Evolutionary conservation across 2,113 vertebrate species (phyloP), one percentile per base, ranked within the genome.

Genomic region (Phyllostomus hastatus): DNA sequence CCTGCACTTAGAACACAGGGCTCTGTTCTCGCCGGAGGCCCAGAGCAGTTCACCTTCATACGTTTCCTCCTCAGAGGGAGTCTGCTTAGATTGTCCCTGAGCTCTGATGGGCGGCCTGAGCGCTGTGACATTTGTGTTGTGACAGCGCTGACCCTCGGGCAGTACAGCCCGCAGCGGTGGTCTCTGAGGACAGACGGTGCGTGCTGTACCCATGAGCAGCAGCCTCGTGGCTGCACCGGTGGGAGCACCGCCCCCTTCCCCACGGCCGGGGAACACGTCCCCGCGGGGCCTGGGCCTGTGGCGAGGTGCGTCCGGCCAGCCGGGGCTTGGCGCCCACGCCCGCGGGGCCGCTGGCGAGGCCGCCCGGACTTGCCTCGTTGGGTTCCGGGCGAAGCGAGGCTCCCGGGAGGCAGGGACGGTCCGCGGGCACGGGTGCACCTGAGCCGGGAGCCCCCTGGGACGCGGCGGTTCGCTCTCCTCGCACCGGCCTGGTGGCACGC

Each of bases 161-260:
- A 41, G 64, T 69, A 6, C 17, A 7, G 10, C 57, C 26, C 70
- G n/a, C 24, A 2, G 57, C 7, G 0, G 19, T 11, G 1, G 22
- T 38, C 33, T 73, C 81, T 48, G 52, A 41, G 57, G 38, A 24
- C 26, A 46, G 70, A 33, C 41, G 10, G 61, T 50, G 12, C 16
- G 43, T 38, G 81, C 66, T 16, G 9, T 41, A 4, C 2, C 1
- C 2, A 2, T 1, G 17, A 26, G 59, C 64, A 12, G 54, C 19
- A 5, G 0, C 33, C 46, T 54, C 1, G 0, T 5, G 1, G 67
- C 52, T n/a, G 0, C 26, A 2, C 0, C 0, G 26, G 11, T 4
- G 4, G 64, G 43, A 38, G 10, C 12, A 12, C 9, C 2, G 17
- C 31, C 19, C 17, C 20, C 22, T 17, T 33, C 31, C 0, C 31